Conservation (phyloP, 2,888 invertebrate species). For the Dendrolimus houi region DNA sequence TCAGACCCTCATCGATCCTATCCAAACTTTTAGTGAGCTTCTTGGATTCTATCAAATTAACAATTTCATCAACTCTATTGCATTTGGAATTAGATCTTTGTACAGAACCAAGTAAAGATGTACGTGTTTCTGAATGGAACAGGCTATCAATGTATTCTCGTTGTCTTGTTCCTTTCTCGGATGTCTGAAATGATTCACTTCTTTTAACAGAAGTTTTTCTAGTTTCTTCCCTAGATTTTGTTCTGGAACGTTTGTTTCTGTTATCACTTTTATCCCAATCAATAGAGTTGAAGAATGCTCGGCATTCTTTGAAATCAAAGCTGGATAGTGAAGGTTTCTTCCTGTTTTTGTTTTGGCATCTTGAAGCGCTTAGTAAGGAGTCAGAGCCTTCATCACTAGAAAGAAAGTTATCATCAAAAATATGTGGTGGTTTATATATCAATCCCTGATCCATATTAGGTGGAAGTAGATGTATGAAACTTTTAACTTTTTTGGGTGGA, state of each 20-base stretch:
- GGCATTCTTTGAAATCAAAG: constrained; percentile 69
- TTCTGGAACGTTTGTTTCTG: constrained; percentile 45
- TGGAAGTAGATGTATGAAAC: constrained; percentile 81
- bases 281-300: constrained; percentile 76
- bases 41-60: constrained; percentile 76
- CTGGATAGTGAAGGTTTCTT: constrained; percentile 51
- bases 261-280: constrained; percentile 62
- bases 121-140: constrained; percentile 70
- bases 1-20: constrained; percentile 83
- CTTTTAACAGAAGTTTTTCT: constrained; percentile 55
- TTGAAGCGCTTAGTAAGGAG: constrained; percentile 80
- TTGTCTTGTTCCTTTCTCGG: constrained; percentile 60
- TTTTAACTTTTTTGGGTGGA: constrained; percentile 85
- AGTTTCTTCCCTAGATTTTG: constrained; percentile 54
- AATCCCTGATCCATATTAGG: constrained; percentile 77
- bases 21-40: constrained; percentile 86
- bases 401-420: constrained; percentile 76
- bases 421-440: constrained; percentile 68
- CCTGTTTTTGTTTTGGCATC: constrained; percentile 51
- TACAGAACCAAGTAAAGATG: constrained; percentile 35
- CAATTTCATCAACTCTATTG: constrained; percentile 64
- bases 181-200: constrained; percentile 68
- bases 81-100: constrained; percentile 53
- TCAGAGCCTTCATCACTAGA: constrained; percentile 83
- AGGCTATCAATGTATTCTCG: constrained; percentile 77